Evolutionary conservation across 2,113 vertebrate genomes (phyloP).

Genomic region (Neodontobutis hainanensis): DNA sequence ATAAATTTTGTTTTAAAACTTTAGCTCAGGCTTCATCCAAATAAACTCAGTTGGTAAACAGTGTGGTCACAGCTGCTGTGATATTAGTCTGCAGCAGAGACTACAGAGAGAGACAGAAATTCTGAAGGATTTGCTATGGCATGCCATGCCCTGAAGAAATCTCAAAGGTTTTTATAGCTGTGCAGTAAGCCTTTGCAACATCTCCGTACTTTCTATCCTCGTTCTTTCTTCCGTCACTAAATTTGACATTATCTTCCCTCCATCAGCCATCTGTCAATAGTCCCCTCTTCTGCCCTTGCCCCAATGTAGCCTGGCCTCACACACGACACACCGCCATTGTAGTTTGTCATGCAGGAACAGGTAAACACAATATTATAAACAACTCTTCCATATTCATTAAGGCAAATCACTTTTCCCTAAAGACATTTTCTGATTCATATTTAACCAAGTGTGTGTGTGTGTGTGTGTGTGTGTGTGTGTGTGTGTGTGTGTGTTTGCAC

Average conservation of each 20-base stretch:
- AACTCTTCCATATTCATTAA: conserved; percentile 44
- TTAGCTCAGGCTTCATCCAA: neutral
- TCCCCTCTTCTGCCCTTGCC: conserved; percentile 20
- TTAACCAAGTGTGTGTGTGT: conserved; percentile 12
- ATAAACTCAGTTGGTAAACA: conserved; percentile 1
- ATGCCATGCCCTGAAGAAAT: neutral
- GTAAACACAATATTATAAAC: conserved; percentile 30
- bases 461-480: conserved; percentile 12
- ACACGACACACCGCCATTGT: conserved; percentile 1
- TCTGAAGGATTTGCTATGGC: neutral
- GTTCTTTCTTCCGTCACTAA: conserved; percentile 16
- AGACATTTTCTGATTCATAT: conserved; percentile 26
- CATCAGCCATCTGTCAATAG: conserved; percentile 43
- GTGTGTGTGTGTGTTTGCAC: neutral
- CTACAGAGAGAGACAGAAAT: neutral
- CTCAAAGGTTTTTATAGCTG: conserved; percentile 3
- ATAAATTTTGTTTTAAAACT: neutral
- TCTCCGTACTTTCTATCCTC: conserved; percentile 4
- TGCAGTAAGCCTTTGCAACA: conserved; percentile 11
- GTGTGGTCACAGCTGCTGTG: neutral
- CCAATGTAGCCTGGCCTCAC: conserved; percentile 4
- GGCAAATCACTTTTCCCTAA: conserved; percentile 15
- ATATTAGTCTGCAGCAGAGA: neutral
- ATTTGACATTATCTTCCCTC: conserved; percentile 36
- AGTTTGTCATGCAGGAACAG: conserved; percentile 28